Percentiles rank a stretch among this genome's conserved stretches.
Evolutionary conservation across 2,113 vertebrate genomes (phyloP).

Genomic region (Protomyctophum bolini): DNA sequence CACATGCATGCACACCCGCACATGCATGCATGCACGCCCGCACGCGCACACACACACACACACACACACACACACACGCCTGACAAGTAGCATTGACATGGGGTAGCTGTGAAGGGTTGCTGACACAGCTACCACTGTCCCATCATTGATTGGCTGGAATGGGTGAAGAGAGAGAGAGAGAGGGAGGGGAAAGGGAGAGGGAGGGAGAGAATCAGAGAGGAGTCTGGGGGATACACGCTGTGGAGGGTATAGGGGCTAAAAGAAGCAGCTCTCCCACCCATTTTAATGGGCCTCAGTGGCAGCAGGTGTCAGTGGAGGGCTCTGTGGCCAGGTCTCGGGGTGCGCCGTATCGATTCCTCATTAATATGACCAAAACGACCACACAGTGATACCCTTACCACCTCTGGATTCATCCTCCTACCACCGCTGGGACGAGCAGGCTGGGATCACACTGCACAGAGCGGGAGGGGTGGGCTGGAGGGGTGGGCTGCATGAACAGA

Average conservation of each 20-base stretch:
- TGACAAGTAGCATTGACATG: slow-evolving; percentile 23
- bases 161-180: slow-evolving; percentile 8
- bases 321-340: slow-evolving; percentile 8
- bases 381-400: slow-evolving; percentile 16
- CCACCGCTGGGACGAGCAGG: background rate
- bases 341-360: slow-evolving; percentile 34
- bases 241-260: background rate
- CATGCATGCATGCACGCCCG: background rate
- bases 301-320: background rate
- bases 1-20: background rate
- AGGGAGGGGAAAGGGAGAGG: background rate
- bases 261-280: slow-evolving; percentile 18
- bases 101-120: slow-evolving; percentile 36
- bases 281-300: slow-evolving; percentile 36
- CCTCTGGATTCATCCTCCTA: slow-evolving; percentile 11
- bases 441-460: background rate
- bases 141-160: slow-evolving; percentile 42
- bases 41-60: slow-evolving; percentile 1
- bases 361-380: slow-evolving; percentile 46
- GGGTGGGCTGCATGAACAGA: background rate
- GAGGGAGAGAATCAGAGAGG: too few relatives aligned
- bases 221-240: too few relatives aligned
- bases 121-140: slow-evolving; percentile 50
- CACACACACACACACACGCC: background rate
- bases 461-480: background rate